Base-by-base conservation (phyloP, 2,888 invertebrate genomes). In the Philhelius pedissequus region DNA sequence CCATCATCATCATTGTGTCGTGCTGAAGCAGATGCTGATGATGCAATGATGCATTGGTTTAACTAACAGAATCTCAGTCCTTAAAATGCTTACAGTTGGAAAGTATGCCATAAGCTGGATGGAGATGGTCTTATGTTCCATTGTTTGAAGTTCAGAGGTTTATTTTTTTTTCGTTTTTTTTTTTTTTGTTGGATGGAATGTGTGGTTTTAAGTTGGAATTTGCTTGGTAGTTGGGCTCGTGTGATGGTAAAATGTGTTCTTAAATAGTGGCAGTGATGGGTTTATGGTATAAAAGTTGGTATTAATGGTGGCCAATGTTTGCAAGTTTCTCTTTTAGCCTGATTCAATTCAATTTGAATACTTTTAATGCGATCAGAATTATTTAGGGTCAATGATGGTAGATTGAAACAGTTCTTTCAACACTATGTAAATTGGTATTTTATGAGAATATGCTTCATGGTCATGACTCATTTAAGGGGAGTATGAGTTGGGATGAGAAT, bases 91-190 rank as follows among this genome's bases (percentile, higher is more conserved):
- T 60, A 40, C 60, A 27, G 60, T 40, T 40, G 13, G 40, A 60
- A 38, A 60, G 40, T 40, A 38, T 43, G 60, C 60, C 60, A 62
- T 62, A 62, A 62, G 40, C 60, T 58, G 58, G 27, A 43, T 40
- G 38, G 60, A 25, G 15, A 62, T 62, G 60, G 60, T 43, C 43
- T 62, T 43, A 62, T 62, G 60, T 62, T 62, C 27, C 27, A 62
- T 62, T 62, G 60, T 62, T 62, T 27, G 25, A 43, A 62, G 27
- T 62, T 62, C 27, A 62, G 6, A 6, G 18, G 18, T 43, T 62
- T 27, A 22, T 60, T 25, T 32, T 60, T 18, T 27, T 9, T 40
- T n/a, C 18, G 11, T 35, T 22, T 54, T 25, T 60, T 43, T 60
- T 4, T 1, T 18, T 11, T 20, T 8, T 27, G 6, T 43, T n/a